Evolutionary conservation across 2,888 invertebrate genomes (phyloP), one percentile per base, ranked within the genome.

Genomic region (Sesia apiformis): DNA sequence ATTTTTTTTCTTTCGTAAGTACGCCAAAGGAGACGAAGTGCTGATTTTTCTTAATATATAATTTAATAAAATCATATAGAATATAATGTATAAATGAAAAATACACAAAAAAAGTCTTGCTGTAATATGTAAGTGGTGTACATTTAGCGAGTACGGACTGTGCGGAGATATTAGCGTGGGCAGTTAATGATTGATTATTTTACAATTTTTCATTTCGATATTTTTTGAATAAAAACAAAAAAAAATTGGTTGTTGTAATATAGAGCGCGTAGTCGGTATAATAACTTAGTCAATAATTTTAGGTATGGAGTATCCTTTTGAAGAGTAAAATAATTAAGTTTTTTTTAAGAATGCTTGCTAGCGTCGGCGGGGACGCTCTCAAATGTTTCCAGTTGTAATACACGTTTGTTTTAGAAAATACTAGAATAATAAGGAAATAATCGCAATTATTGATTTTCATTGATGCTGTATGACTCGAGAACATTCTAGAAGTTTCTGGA

Each of bases 11-110:
- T 73, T 73, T 76, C 68, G 63, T 81, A 82, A 79, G 81, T 78
- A 80, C 81, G 87, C 87, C 87, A 88, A 87, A 87, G 87, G 80
- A 77, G 81, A 73, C 65, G 75, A 71, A 70, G 74, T 78, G 75
- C 76, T 76, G 51, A 38, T 50, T 46, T 46, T 43, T 43, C 7
- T 46, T 53, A 23, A 23, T 23, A 23, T 23, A 23, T 23, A 23
- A 23, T 23, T 23, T 23, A 23, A 23, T 23, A 23, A 23, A 23
- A 23, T 23, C 23, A 23, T 2, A 23, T 23, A 23, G 23, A 23
- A 53, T 40, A 53, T 42, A 57, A 55, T 50, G 38, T 50, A 50
- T 50, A 50, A 50, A 38, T 50, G 38, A 5, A 50, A 50, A 50
- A 50, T 38, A 50, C 8, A 38, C 63, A 63, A 67, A 68, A 60